Conservation (phyloP, 2,888 invertebrate genomes). For the Exephanes ischioxanthus region DNA sequence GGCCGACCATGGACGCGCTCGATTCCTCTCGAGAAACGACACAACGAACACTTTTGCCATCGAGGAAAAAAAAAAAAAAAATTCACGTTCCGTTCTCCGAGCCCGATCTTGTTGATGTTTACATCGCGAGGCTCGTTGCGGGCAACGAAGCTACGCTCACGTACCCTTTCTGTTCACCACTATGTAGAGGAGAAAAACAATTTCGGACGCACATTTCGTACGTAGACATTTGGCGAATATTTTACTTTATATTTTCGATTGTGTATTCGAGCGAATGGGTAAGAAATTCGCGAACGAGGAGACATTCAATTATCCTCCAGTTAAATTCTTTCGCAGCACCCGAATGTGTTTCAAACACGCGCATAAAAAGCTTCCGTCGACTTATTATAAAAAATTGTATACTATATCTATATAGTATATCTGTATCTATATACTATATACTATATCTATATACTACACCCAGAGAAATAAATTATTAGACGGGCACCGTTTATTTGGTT, state of each 20-base stretch:
- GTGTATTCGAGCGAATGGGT: too few relatives aligned
- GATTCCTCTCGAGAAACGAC: not conserved
- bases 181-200: not conserved
- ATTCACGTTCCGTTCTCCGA: not conserved
- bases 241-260: not conserved
- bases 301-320: not conserved
- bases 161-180: not conserved
- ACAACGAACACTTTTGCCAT: not conserved
- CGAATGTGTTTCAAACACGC: too few relatives aligned
- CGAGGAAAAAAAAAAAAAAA: slow-evolving; percentile 6
- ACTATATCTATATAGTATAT: too few relatives aligned
- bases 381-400: too few relatives aligned
- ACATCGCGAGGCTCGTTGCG: not conserved
- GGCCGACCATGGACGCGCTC: slow-evolving; percentile 68
- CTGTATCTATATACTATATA: too few relatives aligned
- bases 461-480: too few relatives aligned
- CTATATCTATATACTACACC: too few relatives aligned
- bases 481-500: too few relatives aligned
- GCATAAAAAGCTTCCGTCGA: too few relatives aligned
- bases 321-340: not conserved
- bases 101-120: not conserved
- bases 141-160: not conserved
- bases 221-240: not conserved
- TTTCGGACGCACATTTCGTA: not conserved
- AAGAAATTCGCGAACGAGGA: not conserved